phyloP scores from a whole-genome alignment of 2,888 invertebrate species.

The Cheilosia impressa region DNA sequence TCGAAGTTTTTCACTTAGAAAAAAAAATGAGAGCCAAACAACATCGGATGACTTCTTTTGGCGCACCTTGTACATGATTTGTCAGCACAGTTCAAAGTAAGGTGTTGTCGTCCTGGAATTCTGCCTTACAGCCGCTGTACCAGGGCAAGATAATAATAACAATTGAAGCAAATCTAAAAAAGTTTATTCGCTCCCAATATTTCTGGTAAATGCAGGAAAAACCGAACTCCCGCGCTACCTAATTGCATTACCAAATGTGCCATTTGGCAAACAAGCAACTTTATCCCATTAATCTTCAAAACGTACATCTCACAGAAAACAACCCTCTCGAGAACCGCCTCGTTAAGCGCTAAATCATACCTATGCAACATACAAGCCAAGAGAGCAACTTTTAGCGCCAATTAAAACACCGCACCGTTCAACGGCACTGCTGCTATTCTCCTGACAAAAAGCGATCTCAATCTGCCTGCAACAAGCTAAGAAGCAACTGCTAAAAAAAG shows the following conservation, averaged over 20 bases:
- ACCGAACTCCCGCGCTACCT: neutral
- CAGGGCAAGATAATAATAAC: too few species aligned
- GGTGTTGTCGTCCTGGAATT: too few species aligned
- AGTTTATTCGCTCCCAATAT: neutral
- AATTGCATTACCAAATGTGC: neutral
- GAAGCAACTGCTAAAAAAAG: neutral
- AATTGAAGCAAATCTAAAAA: neutral
- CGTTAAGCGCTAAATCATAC: conserved; percentile 31
- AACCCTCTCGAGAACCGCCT: conserved; percentile 8
- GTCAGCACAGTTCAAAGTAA: too few species aligned
- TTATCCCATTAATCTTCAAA: conserved; percentile 2
- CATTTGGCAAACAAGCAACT: conserved; percentile 24
- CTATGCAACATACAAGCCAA: conserved; percentile 9
- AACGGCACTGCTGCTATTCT: conserved; percentile 11
- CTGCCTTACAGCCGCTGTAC: too few species aligned
- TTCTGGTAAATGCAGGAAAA: neutral
- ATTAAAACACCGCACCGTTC: conserved; percentile 29
- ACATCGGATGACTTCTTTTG: too few species aligned
- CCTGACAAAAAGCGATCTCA: conserved; percentile 35
- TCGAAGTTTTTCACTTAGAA: too few species aligned
- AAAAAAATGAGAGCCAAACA: too few species aligned
- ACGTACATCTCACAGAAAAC: neutral
- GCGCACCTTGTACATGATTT: too few species aligned
- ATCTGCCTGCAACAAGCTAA: conserved; percentile 53
- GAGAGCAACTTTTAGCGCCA: conserved; percentile 39